Conservation (phyloP, 2,888 invertebrate species). For the Scrobipalpa costella region DNA sequence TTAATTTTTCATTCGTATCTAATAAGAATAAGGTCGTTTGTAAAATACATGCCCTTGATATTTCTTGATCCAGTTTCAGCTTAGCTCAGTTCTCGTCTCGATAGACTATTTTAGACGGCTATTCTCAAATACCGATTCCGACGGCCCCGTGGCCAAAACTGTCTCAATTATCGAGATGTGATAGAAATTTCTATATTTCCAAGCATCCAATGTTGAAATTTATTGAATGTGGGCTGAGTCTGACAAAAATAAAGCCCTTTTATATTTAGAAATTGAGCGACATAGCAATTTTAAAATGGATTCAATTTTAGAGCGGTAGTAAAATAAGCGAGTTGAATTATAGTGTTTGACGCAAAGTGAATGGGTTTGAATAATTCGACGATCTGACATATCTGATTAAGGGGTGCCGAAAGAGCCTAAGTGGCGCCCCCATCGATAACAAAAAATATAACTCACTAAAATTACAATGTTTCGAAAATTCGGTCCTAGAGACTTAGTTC, state of each 20-base stretch:
- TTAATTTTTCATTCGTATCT: no score
- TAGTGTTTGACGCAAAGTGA: constrained; percentile 3
- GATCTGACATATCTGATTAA: no score
- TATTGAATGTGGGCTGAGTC: not conserved
- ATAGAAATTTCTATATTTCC: not conserved
- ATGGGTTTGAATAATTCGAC: not conserved
- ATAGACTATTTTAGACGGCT: not conserved
- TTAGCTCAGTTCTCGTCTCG: not conserved
- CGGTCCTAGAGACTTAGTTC: no score
- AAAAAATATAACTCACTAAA: no score
- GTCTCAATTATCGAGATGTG: not conserved
- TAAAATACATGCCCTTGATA: no score
- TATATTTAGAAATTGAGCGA: constrained; percentile 22
- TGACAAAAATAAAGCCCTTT: constrained; percentile 19
- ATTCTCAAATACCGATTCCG: not conserved
- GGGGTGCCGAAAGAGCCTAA: no score
- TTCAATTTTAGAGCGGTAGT: constrained; percentile 14
- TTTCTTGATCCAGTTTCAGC: not conserved
- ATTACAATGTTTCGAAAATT: no score
- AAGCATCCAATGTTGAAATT: not conserved
- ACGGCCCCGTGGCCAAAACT: constrained; percentile 2
- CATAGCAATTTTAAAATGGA: constrained; percentile 3
- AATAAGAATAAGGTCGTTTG: not conserved
- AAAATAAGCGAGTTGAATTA: constrained; percentile 8
- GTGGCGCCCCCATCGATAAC: no score